Evolutionary conservation across 2,113 vertebrate species (phyloP).

Genomic region (Forbesichthys agassizii): DNA sequence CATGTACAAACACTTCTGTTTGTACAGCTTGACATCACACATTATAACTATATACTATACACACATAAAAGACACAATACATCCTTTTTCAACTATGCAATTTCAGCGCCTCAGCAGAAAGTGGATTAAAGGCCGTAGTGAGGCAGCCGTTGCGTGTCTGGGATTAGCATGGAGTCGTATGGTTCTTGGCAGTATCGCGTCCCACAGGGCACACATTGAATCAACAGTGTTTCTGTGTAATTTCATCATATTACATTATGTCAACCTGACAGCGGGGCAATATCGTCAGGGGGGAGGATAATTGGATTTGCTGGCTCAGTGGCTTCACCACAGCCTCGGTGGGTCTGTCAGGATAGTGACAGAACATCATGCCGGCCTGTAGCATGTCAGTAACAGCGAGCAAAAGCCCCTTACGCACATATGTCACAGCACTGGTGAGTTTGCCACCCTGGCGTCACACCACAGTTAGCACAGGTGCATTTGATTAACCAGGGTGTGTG

Average conservation of each 20-base stretch:
- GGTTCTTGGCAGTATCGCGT: constrained; percentile 45
- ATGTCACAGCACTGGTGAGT: constrained; percentile 63
- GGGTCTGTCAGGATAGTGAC: constrained; percentile 52
- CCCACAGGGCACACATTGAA: constrained; percentile 50
- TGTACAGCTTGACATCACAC: too few species aligned
- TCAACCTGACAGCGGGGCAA: constrained; percentile 39
- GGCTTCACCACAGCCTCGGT: constrained; percentile 38
- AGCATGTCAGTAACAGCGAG: constrained; percentile 57
- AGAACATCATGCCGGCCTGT: constrained; percentile 52
- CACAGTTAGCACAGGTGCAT: constrained; percentile 57
- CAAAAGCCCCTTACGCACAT: constrained; percentile 45
- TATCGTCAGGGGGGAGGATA: constrained; percentile 63
- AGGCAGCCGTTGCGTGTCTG: constrained; percentile 39
- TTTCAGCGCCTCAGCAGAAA: background rate
- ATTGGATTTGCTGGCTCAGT: constrained; percentile 64
- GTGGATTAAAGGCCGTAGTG: constrained; percentile 5
- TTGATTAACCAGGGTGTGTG: constrained; percentile 51
- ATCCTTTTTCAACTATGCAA: background rate
- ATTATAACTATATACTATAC: background rate
- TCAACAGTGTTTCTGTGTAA: constrained; percentile 55
- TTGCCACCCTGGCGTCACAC: constrained; percentile 64
- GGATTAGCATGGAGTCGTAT: constrained; percentile 49
- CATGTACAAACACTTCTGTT: too few species aligned
- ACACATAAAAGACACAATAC: background rate
- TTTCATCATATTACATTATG: constrained; percentile 65